phyloP scores from a whole-genome alignment of 2,888 invertebrate genomes.

The Agrotis segetum region DNA sequence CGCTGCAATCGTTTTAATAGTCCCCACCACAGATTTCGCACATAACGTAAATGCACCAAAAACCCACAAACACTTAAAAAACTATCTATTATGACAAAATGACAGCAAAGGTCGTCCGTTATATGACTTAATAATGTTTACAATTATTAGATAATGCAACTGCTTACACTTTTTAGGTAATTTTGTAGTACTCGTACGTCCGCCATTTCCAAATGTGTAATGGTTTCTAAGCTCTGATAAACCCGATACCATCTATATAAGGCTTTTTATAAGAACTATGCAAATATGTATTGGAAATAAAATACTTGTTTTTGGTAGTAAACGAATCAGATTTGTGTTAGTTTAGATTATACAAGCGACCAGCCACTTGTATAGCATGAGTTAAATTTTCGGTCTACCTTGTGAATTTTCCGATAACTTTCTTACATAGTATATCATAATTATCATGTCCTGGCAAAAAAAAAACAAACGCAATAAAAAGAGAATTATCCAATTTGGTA shows the following conservation, averaged over 20 bases:
- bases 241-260: constrained; percentile 35
- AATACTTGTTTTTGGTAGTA: constrained; percentile 21
- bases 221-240: constrained; percentile 45
- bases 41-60: no score
- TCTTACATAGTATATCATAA: no score
- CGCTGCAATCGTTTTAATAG: no score
- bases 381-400: no score
- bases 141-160: constrained; percentile 60
- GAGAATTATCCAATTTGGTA: no score
- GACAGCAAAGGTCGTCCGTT: constrained; percentile 39
- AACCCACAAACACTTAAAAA: constrained; percentile 4
- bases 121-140: constrained; percentile 51
- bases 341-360: neutral
- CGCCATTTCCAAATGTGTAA: constrained; percentile 21
- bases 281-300: constrained; percentile 36
- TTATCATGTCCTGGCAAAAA: no score
- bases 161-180: constrained; percentile 15
- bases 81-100: constrained; percentile 34
- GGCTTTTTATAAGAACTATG: constrained; percentile 41
- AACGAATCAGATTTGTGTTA: neutral
- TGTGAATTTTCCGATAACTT: no score
- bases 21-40: no score
- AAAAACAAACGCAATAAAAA: no score
- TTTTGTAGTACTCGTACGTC: constrained; percentile 27
- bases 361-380: no score